Conservation (phyloP, 1,140 invertebrate genomes). For the Drosophila funebris region DNA sequence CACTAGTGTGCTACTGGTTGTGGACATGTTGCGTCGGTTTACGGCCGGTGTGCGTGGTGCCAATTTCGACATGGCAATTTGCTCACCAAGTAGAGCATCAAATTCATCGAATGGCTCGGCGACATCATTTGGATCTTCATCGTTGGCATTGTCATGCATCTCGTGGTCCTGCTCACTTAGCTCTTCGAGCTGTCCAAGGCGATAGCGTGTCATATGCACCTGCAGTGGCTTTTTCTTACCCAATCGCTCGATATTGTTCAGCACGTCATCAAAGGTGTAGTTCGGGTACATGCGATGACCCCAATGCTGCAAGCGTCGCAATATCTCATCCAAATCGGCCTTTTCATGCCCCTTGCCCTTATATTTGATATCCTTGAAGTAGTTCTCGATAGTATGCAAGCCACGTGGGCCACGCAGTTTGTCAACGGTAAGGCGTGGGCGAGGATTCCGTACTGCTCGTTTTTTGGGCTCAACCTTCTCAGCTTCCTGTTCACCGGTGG, state of each 20-base stretch:
- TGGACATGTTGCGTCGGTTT: constrained; percentile 26
- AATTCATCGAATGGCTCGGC: constrained; percentile 84
- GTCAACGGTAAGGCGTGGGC: constrained; percentile 89
- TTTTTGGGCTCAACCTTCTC: constrained; percentile 84
- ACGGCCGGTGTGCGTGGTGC: constrained; percentile 61
- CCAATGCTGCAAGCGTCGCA: constrained; percentile 96
- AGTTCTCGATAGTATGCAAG: constrained; percentile 89
- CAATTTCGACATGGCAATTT: constrained; percentile 82
- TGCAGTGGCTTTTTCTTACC: constrained; percentile 89
- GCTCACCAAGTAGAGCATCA: constrained; percentile 85
- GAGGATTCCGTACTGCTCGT: constrained; percentile 87
- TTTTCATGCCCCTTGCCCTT: constrained; percentile 93
- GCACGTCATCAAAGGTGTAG: constrained; percentile 92
- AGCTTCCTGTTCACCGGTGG: constrained; percentile 18
- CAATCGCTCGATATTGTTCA: constrained; percentile 91
- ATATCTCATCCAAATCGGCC: constrained; percentile 91
- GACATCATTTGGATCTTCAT: constrained; percentile 71
- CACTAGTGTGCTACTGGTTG: constrained; percentile 43
- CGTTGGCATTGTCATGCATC: constrained; percentile 50
- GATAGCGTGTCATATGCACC: constrained; percentile 86
- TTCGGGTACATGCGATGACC: constrained; percentile 95
- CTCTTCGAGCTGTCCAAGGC: constrained; percentile 86
- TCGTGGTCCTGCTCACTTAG: constrained; percentile 37
- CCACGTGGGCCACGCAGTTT: constrained; percentile 90
- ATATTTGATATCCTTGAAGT: constrained; percentile 93